Base-by-base conservation (phyloP, 1,140 invertebrate genomes). In the Leptopilina boulardi region DNA sequence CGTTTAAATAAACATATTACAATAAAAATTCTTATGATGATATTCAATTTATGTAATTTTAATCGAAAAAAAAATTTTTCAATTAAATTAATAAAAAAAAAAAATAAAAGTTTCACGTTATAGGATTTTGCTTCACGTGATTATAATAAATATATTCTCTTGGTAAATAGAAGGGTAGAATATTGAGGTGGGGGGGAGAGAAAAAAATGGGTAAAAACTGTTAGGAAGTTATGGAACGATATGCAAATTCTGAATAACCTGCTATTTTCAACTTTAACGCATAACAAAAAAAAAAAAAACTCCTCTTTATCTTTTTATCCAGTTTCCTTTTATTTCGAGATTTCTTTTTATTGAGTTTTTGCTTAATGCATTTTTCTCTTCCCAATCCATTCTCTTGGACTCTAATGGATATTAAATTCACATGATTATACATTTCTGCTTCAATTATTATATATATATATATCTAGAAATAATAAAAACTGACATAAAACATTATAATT, bases 331-430 rank as follows among this genome's bases (percentile, higher is more conserved):
- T 11, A 15, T 23, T 26, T 11, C 56, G 19, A 59, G 51, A 70
- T 34, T 41, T 19, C 73, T 42, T 76, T 76, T 70, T 70, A 11
- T n/a, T 70, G 38, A 54, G 56, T 73, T 73, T 73, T 56, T 76
- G 56, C 71, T 75, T 76, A 79, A 79, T 79, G 71, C 74, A 76
- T 79, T 79, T 72, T 23, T 76, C 75, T 79, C 54, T 79, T 79
- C 75, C 21, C 11, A 21, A 59, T 59, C 51, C 21, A 59, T 77
- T 66, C 44, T 70, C 44, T 51, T 70, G 19, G 15, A 56, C 70
- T 66, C 15, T 70, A 70, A 75, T 42, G 74, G 74, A 78, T 73
- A 51, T 56, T 23, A 73, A 78, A 75, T 75, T 59, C 70, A 72
- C 70, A 77, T 70, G 70, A 77, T 77, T 59, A 74, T 78, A 56